A percentile compares a stretch with the other conserved stretches of the same genome.
phyloP scores from a whole-genome alignment of 2,113 vertebrate genomes.

The Opisthocomus hoazin region DNA sequence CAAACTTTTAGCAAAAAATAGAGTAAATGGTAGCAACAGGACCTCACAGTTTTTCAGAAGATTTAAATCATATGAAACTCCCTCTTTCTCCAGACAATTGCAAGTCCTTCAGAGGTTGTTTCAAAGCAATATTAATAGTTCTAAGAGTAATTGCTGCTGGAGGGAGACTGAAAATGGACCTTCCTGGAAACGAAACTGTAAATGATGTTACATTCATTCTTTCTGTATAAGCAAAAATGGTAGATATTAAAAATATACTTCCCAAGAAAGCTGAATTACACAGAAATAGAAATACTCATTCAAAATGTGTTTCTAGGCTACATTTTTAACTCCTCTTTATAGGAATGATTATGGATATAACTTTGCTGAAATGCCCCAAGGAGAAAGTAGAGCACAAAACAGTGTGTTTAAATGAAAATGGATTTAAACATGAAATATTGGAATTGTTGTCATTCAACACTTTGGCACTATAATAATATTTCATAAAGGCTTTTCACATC shows the following conservation, averaged over 20 bases:
- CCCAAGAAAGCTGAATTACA: constrained; percentile 52
- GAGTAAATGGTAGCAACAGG: not conserved
- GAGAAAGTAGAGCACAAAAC: constrained; percentile 45
- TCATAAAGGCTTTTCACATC: not conserved
- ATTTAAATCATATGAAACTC: not conserved
- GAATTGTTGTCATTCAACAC: constrained; percentile 60
- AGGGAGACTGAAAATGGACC: constrained; percentile 24
- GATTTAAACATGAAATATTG: constrained; percentile 58
- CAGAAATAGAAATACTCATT: constrained; percentile 44
- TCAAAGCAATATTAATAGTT: constrained; percentile 46
- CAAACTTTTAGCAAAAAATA: not conserved
- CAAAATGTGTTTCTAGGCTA: constrained; percentile 38
- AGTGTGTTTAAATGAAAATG: constrained; percentile 63
- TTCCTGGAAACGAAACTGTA: constrained; percentile 19
- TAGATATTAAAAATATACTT: constrained; percentile 53
- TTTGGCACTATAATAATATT: constrained; percentile 58
- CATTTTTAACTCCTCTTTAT: constrained; percentile 56
- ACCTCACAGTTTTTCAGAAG: not conserved
- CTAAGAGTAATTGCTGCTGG: constrained; percentile 12
- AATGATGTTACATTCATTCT: constrained; percentile 1
- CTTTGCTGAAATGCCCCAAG: constrained; percentile 38
- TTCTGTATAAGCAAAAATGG: constrained; percentile 32
- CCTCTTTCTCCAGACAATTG: not conserved
- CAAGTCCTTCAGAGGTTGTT: constrained; percentile 19
- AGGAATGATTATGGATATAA: constrained; percentile 62